phyloP scores from a whole-genome alignment of 2,113 vertebrate genomes.

The Coregonus clupeaformis region DNA sequence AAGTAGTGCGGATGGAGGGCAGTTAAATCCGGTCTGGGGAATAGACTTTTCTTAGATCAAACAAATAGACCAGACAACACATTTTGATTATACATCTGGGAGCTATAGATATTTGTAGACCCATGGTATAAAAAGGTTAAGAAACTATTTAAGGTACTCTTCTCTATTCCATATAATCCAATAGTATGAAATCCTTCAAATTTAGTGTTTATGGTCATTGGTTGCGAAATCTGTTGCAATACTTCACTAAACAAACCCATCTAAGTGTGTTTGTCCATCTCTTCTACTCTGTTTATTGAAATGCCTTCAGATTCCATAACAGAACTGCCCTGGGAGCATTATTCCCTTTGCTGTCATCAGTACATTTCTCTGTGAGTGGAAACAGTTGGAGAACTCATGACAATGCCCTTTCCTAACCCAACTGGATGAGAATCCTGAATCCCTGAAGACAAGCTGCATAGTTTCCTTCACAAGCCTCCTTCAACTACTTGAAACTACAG shows the following conservation, averaged over 20 bases:
- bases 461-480: slow-evolving; percentile 6
- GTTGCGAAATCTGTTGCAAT: not conserved
- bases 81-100: slow-evolving; percentile 34
- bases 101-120: not conserved
- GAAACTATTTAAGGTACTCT: too few species aligned
- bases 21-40: slow-evolving; percentile 50
- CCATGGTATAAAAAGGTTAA: too few species aligned
- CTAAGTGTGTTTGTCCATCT: not conserved
- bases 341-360: slow-evolving; percentile 41
- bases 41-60: slow-evolving; percentile 46
- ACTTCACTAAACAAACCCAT: not conserved
- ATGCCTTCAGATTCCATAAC: slow-evolving; percentile 59
- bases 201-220: not conserved
- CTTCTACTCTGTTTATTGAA: slow-evolving; percentile 24
- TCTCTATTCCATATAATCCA: too few species aligned
- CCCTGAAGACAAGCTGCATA: slow-evolving; percentile 29
- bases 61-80: slow-evolving; percentile 41
- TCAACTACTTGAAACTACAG: not conserved
- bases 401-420: slow-evolving; percentile 40
- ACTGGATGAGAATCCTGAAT: slow-evolving; percentile 24
- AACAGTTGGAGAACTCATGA: slow-evolving; percentile 43
- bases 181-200: too few species aligned
- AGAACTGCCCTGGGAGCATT: slow-evolving; percentile 34
- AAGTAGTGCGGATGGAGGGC: slow-evolving; percentile 47
- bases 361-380: not conserved